Percentiles rank a stretch among this genome's conserved stretches.
These are phyloP conservation scores for Loriculus beryllinus DNA, from an alignment of 2,797 vertebrate species.

Conservation along the genomic window DNA sequence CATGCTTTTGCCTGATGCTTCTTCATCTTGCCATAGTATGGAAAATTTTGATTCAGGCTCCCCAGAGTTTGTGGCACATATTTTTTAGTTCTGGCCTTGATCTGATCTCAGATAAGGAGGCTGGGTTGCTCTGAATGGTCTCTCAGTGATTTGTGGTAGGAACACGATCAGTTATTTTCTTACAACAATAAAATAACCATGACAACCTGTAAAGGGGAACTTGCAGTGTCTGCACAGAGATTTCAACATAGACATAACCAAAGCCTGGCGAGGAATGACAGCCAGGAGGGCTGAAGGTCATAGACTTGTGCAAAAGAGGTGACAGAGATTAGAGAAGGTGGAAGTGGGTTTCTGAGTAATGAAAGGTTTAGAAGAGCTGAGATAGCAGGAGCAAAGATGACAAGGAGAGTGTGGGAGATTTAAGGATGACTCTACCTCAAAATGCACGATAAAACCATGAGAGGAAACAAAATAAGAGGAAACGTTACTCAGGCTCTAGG, in stretches of 20 bases:
- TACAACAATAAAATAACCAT: constrained; percentile 7
- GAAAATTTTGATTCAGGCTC: background rate
- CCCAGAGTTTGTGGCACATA: background rate
- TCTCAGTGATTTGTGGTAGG: background rate
- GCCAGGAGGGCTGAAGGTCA: constrained; percentile 12
- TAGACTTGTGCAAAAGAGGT: constrained; percentile 1
- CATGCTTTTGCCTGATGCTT: background rate
- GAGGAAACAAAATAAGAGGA: constrained; percentile 12
- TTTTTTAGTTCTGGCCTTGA: background rate
- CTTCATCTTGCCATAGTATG: background rate
- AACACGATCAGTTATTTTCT: background rate
- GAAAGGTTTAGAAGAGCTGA: background rate
- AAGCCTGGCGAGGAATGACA: background rate
- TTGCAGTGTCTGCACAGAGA: background rate
- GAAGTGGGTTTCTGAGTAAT: background rate
- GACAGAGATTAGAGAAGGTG: background rate
- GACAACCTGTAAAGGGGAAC: constrained; percentile 55
- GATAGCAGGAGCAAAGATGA: background rate
- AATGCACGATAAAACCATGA: background rate
- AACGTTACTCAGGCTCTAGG: background rate
- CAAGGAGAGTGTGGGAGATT: background rate
- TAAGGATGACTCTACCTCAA: constrained; percentile 17
- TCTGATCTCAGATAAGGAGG: background rate
- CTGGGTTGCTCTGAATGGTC: background rate
- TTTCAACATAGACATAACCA: constrained; percentile 37